Evolutionary conservation across 2,797 vertebrate species (phyloP), one percentile per base, ranked within the genome.

Genomic region (Molossus alvarezi): DNA sequence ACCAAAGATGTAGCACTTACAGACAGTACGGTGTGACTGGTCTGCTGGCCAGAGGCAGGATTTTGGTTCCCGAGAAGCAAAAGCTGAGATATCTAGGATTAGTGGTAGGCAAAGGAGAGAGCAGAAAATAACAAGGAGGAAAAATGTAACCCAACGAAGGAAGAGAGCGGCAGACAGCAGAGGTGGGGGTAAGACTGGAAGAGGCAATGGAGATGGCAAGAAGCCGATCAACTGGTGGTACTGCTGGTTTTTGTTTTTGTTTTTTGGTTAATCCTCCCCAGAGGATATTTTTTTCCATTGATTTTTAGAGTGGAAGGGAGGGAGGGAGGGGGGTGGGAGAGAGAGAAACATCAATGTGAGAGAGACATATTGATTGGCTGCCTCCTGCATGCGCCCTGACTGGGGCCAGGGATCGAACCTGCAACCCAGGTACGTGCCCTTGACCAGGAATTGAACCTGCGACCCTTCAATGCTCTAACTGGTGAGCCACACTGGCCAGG

Each of bases 91-190:
- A 8, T 72, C 62, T 67, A 33, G 60, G 41, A 73, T 89, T 82
- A 73, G 88, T 83, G 88, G 90, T 94, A 94, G 92, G 77, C 84
- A 93, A 94, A 96, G 85, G 79, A 94, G 91, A 94, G 73, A 96
- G 65, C 55, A 51, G 90, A 77, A 51, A 88, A 80, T 21, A 80
- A 71, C 62, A 79, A 77, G 65, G 82, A 88, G 76, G 33, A 57
- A 58, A 85, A 80, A 62, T 6, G 48, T 62, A 72, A 45, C 80
- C 97, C 9, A 13, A 86, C 88, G 87, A 91, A 62, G 88, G 58
- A 95, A 82, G 60, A 58, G 55, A 92, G 95, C 0, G 33, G 73
- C 79, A 96, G 97, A 97, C 92, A 67, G 96, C 95, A 95, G 96
- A 96, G 94, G 88, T 33, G 65, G 94, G 91, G 88, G 88, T 57